Percentiles rank a stretch among this genome's conserved stretches.
phyloP scores from a whole-genome alignment of 1,140 invertebrate species.

The Bombus superbus region DNA sequence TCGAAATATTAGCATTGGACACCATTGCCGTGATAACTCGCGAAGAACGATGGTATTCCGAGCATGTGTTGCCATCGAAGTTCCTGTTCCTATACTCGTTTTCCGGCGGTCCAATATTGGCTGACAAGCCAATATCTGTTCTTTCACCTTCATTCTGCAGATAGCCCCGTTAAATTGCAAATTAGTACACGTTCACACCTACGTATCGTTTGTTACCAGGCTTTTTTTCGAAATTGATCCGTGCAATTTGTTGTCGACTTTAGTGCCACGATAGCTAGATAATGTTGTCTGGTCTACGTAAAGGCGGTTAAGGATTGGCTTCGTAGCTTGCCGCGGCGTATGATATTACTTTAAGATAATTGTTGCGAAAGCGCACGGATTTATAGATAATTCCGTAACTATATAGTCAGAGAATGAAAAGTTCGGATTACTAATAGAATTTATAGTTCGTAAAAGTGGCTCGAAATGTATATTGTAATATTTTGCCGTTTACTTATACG shows the following conservation, averaged over 20 bases:
- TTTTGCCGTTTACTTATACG: neutral
- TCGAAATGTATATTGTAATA: neutral
- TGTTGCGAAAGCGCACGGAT: neutral
- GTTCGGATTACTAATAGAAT: neutral
- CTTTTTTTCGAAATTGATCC: neutral
- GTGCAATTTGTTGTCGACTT: neutral
- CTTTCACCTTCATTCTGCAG: neutral
- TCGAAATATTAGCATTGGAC: conserved; percentile 1
- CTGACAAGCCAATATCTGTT: neutral
- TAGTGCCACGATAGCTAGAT: neutral
- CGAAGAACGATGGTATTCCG: neutral
- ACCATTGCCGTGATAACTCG: conserved; percentile 11
- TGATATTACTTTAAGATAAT: neutral
- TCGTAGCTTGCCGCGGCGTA: neutral
- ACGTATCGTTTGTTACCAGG: neutral
- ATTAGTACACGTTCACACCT: conserved; percentile 2
- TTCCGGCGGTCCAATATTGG: neutral
- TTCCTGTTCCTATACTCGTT: neutral
- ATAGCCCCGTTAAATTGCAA: neutral
- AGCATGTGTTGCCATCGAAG: neutral
- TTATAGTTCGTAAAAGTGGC: neutral
- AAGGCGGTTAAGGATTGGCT: neutral
- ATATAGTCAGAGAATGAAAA: neutral
- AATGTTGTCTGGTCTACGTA: neutral
- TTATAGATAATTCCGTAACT: neutral